A percentile compares a stretch with the other conserved stretches of the same genome.
Evolutionary conservation across 1,140 invertebrate genomes (phyloP).

Genomic region (Drosophila dunni): DNA sequence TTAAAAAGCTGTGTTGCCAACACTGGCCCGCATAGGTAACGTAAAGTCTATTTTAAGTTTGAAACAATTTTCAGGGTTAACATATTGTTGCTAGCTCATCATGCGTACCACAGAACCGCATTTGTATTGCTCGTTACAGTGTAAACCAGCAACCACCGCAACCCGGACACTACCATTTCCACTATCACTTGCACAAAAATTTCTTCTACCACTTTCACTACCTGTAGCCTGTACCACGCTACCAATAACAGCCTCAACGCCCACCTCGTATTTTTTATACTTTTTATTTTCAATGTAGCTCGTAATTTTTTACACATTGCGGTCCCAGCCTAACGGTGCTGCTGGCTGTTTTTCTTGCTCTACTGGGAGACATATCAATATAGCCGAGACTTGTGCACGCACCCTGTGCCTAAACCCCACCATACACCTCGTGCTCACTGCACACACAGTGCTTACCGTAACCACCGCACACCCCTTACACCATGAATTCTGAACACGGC

Average conservation of each 20-base stretch:
- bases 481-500: constrained; percentile 14
- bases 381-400: constrained; percentile 41
- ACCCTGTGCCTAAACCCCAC: constrained; percentile 14
- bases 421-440: constrained; percentile 9
- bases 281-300: constrained; percentile 60
- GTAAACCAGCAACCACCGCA: constrained; percentile 16
- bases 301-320: constrained; percentile 83
- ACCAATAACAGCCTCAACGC: constrained; percentile 17
- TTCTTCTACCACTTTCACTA: constrained; percentile 9
- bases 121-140: background rate
- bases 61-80: constrained; percentile 74
- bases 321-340: constrained; percentile 74
- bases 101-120: constrained; percentile 43
- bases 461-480: constrained; percentile 6
- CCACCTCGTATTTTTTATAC: constrained; percentile 11
- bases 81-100: constrained; percentile 78
- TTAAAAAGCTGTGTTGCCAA: too few relatives aligned
- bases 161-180: background rate
- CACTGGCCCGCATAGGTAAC: too few relatives aligned
- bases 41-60: background rate
- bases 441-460: background rate
- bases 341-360: constrained; percentile 68
- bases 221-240: background rate
- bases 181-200: background rate
- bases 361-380: constrained; percentile 83